Evolutionary conservation across 2,113 vertebrate genomes (phyloP), one percentile per base, ranked within the genome.

Genomic region (Monarcha castaneiventris): DNA sequence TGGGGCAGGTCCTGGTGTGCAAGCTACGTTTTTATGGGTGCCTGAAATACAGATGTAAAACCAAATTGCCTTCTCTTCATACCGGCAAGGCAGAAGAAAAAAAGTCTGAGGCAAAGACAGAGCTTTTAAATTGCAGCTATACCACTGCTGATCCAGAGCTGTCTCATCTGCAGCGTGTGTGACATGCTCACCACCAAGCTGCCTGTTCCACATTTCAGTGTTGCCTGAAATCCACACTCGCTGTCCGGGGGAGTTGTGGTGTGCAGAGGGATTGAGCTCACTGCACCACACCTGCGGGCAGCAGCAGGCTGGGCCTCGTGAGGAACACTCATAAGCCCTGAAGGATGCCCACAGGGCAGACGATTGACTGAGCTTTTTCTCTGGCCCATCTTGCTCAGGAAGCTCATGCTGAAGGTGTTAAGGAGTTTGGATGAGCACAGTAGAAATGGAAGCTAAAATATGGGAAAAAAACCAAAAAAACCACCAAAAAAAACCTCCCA

Each of bases 191-290:
- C 7, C 22, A 11, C 12, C n/a, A 41, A 27, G 62, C 19, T 54
- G 27, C 15, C 49, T 0, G 0, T 21, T 68, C 27, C 55, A 32
- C 0, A 0, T 55, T 52, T 30, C 30, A 29, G 2, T 3, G 20
- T 10, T 63, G 11, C 20, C n/a, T 11, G 68, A 58, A 62, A 21
- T 14, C 9, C 27, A 0, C 23, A 1, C 10, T 51, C 2, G 1
- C 20, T 83, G 48, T 23, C 39, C 3, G 4, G 18, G 9, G 8
- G 15, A 63, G 61, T 22, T 75, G 29, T 56, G 41, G 29, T 6
- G 15, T 52, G 48, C 32, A 61, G 25, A 7, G 4, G 8, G 30
- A 12, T 27, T 51, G 39, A 87, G 59, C 33, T 51, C 48, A 16
- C n/a, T 0, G 3, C 33, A 43, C 29, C 33, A 19, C 13, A 32